These are phyloP conservation scores for Oscheius sp. DNA, from an alignment of 2,888 invertebrate species.

Conservation along the genomic window DNA sequence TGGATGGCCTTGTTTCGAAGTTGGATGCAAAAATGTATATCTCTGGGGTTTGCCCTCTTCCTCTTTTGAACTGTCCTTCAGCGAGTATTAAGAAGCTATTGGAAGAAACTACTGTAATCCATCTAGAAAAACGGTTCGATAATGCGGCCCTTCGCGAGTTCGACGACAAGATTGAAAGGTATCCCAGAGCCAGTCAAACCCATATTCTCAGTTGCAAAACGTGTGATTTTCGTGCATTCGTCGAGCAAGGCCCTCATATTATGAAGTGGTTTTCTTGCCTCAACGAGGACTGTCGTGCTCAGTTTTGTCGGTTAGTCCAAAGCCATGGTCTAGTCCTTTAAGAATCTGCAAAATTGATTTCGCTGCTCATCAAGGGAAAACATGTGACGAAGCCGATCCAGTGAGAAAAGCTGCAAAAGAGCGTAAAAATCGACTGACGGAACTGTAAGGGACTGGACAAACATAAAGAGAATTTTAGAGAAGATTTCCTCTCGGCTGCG, in stretches of 20 bases:
- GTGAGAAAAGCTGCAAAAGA: background rate
- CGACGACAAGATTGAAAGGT: background rate
- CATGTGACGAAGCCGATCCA: conserved; percentile 12
- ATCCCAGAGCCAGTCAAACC: background rate
- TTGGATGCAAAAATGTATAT: background rate
- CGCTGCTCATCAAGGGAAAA: background rate
- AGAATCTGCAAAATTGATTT: conserved; percentile 14
- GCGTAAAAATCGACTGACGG: background rate
- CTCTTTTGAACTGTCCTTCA: background rate
- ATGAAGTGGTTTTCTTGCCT: background rate
- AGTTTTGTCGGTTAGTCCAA: background rate
- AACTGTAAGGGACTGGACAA: background rate
- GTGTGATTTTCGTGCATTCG: background rate
- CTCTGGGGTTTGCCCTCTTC: conserved; percentile 2
- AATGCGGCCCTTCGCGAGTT: background rate
- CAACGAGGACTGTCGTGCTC: background rate
- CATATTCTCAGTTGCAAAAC: background rate
- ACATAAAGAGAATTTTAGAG: background rate
- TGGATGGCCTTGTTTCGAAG: background rate
- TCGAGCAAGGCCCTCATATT: background rate
- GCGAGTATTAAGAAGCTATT: background rate
- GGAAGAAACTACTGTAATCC: background rate
- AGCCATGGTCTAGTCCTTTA: background rate
- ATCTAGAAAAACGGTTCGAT: background rate
- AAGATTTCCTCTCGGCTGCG: conserved; percentile 4